Conservation (phyloP, 2,888 invertebrate species). For the Scaptomyza parva region DNA sequence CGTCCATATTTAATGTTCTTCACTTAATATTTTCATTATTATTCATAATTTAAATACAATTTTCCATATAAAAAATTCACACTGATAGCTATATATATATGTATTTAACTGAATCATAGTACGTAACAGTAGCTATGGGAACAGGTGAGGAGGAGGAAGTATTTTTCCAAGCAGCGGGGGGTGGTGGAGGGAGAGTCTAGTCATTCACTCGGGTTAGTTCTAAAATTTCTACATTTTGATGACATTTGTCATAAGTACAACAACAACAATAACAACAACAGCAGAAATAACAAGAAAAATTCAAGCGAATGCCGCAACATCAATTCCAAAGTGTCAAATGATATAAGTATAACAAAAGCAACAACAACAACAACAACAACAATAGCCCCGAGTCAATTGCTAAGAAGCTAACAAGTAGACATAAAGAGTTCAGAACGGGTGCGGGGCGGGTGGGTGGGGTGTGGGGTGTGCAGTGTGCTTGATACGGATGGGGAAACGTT, state of each 20-base stretch:
- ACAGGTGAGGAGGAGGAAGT: slow-evolving; percentile 13
- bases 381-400: slow-evolving; percentile 48
- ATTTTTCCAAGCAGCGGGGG: too few relatives aligned
- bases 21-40: not conserved
- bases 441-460: slow-evolving; percentile 1
- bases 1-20: not conserved
- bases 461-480: slow-evolving; percentile 25
- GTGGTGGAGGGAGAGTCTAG: slow-evolving; percentile 12
- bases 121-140: slow-evolving; percentile 3
- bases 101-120: slow-evolving; percentile 5
- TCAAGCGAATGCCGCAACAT: slow-evolving; percentile 56
- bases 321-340: slow-evolving; percentile 68
- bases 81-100: not conserved
- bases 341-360: slow-evolving; percentile 32
- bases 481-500: slow-evolving; percentile 44
- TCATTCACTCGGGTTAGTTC: slow-evolving; percentile 25
- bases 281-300: slow-evolving; percentile 24
- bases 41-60: slow-evolving; percentile 1
- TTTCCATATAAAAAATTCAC: not conserved
- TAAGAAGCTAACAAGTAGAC: slow-evolving; percentile 49
- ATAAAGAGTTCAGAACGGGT: slow-evolving; percentile 33
- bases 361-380: slow-evolving; percentile 14
- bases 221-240: slow-evolving; percentile 54
- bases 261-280: not conserved
- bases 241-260: slow-evolving; percentile 50